Percentiles rank a stretch among this genome's conserved stretches.
phyloP scores from a whole-genome alignment of 2,113 vertebrate genomes.

The Tichodroma muraria region DNA sequence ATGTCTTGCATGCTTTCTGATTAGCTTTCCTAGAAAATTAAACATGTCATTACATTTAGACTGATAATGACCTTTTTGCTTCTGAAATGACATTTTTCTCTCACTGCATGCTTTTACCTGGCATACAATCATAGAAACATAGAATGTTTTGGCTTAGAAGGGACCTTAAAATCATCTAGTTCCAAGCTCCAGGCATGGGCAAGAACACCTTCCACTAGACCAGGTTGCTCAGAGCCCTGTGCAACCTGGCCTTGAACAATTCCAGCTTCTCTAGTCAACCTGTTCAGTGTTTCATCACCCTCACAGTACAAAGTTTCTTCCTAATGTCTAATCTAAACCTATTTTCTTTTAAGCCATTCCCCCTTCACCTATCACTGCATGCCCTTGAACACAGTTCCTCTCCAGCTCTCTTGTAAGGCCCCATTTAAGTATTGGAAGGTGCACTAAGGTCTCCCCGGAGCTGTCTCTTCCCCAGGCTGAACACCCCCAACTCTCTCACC shows the following conservation, averaged over 20 bases:
- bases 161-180: not conserved
- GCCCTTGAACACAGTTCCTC: not conserved
- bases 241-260: not conserved
- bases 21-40: constrained; percentile 33
- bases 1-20: constrained; percentile 10
- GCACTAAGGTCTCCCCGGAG: not conserved
- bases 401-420: not conserved
- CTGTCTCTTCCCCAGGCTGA: not conserved
- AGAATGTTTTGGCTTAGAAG: not conserved
- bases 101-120: not conserved
- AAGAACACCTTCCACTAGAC: not conserved
- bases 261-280: not conserved
- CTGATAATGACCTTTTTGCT: not conserved
- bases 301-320: not conserved
- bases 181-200: not conserved
- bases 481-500: not conserved
- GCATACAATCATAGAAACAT: not conserved
- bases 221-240: not conserved
- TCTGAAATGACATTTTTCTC: not conserved
- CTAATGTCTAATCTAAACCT: not conserved
- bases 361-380: not conserved
- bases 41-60: not conserved
- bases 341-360: not conserved
- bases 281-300: not conserved
- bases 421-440: not conserved